Base-by-base conservation (phyloP, 2,888 invertebrate species). In the Temnothorax rugatulus region DNA sequence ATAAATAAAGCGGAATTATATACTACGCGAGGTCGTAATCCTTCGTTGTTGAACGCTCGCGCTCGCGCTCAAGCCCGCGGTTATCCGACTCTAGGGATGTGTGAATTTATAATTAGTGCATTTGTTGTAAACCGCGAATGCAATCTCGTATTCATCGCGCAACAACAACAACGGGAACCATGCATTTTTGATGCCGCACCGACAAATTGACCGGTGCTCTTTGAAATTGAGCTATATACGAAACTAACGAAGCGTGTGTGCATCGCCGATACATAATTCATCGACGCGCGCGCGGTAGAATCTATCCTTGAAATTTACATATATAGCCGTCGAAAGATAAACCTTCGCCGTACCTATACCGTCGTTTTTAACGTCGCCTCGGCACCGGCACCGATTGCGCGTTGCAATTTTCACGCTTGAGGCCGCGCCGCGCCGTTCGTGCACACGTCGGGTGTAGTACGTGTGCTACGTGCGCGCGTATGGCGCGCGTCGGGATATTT, bases 261-360 rank as follows among this genome's bases (percentile, higher is more conserved):
- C 57, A 44, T 79, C 57, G 68, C 11, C 57, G 68, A 69, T 79
- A 59, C 79, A 57, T 69, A 47, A 69, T 79, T 79, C 69, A 68
- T 59, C 57, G 68, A 59, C 57, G 66, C 47, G 66, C 66, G 66
- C 66, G 66, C 29, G 34, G 44, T 68, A 47, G 57, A 59, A 79
- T 29, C 25, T n/a, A 66, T 69, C 68, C 68, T 79, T 79, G 68
- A 47, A 69, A 79, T 59, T 79, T 69, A 61, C 64, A 64, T 69
- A 21, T 47, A 59, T 63, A 79, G 47, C 47, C 47, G 44, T 38
- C 57, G 57, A 57, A 79, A 59, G 69, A 79, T 69, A 59, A 79
- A 69, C 68, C 47, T 13, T 34, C n/a, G 21, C 25, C 29, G 29
- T 50, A 11, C 25, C 8, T 64, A 52, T 3, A 8, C 15, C 25